These are phyloP conservation scores for Siderastrea siderea DNA, from an alignment of 92 coral and sea anemone species.

Conservation along the genomic window DNA sequence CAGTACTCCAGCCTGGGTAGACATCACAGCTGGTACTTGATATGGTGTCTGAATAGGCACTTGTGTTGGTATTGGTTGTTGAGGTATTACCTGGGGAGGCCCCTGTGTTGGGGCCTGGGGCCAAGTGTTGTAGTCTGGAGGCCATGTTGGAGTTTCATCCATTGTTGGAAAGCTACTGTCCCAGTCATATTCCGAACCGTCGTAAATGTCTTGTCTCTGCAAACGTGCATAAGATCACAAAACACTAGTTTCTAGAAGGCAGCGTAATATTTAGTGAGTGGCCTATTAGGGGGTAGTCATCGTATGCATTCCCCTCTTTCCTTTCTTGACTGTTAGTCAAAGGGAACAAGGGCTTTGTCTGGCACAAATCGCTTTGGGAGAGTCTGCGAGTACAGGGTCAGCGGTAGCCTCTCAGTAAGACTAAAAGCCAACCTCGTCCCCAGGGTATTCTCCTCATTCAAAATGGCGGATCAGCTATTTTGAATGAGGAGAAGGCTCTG, in stretches of 20 bases:
- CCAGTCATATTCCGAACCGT: conserved; percentile 41
- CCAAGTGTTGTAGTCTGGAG: conserved; percentile 43
- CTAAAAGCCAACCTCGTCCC: too few relatives aligned
- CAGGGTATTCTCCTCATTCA: too few relatives aligned
- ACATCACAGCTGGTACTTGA: conserved; percentile 5
- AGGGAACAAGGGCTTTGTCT: too few relatives aligned
- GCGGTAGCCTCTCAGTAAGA: too few relatives aligned
- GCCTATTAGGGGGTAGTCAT: too few relatives aligned
- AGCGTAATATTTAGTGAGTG: too few relatives aligned
- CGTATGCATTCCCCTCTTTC: too few relatives aligned
- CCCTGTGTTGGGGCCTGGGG: conserved; percentile 42
- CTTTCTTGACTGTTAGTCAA: too few relatives aligned
- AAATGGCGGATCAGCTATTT: too few relatives aligned
- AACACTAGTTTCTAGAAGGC: background rate
- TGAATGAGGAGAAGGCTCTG: too few relatives aligned
- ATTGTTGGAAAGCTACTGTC: conserved; percentile 17
- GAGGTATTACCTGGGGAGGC: conserved; percentile 1
- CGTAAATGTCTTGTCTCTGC: conserved; percentile 37
- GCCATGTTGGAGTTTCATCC: conserved; percentile 43
- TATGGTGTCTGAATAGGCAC: conserved; percentile 19
- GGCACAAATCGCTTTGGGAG: too few relatives aligned
- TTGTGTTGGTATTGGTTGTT: conserved; percentile 4
- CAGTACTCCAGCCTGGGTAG: conserved; percentile 1
- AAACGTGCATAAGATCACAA: background rate
- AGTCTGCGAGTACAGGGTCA: too few relatives aligned